Conservation (phyloP, 2,113 vertebrate genomes). For the Drymodes brunneopygia region DNA sequence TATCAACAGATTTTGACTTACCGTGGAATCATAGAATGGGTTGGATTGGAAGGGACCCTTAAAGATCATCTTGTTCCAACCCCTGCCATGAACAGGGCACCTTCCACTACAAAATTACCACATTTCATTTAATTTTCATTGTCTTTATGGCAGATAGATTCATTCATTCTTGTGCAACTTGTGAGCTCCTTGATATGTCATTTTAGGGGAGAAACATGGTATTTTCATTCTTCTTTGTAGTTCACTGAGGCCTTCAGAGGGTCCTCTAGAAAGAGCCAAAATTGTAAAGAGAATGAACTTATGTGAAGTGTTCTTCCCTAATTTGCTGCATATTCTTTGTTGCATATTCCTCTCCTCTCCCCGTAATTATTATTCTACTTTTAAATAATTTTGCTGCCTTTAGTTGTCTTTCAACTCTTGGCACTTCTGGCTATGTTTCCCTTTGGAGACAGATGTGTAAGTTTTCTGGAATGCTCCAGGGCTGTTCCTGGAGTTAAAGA, state of each 20-base stretch:
- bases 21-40: too few species aligned
- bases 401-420: not conserved
- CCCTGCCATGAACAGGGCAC: not conserved
- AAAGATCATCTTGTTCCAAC: not conserved
- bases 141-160: not conserved
- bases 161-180: not conserved
- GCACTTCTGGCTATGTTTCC: not conserved
- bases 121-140: not conserved
- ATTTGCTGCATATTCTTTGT: not conserved
- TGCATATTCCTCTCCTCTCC: not conserved
- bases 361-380: not conserved
- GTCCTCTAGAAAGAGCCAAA: not conserved
- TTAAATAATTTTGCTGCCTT: not conserved
- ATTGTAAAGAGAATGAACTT: not conserved
- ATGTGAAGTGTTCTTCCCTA: not conserved
- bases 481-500: not conserved
- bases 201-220: not conserved
- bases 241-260: not conserved
- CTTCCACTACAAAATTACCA: not conserved
- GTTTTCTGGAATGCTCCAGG: not conserved
- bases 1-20: not conserved
- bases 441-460: not conserved
- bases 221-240: not conserved
- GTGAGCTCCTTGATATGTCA: not conserved
- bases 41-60: not conserved